These are phyloP conservation scores for Zelostemma sp. DNA, from an alignment of 1,140 invertebrate genomes.

Conservation along the genomic window DNA sequence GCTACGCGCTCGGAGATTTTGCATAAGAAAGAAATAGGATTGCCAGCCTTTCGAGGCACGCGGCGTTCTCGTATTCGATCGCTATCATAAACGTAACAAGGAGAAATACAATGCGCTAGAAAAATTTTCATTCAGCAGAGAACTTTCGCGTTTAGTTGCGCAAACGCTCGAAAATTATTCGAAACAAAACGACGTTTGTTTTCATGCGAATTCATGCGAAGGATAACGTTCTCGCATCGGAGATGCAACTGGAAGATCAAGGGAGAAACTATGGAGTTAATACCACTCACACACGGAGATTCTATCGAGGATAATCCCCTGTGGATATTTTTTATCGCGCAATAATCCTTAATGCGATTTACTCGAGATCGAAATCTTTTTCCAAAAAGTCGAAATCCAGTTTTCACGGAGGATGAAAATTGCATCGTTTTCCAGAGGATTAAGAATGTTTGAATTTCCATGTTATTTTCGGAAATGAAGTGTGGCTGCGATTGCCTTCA, in stretches of 20 bases:
- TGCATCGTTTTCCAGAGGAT: too few species aligned
- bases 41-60: conserved; percentile 49
- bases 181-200: background rate
- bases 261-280: conserved; percentile 53
- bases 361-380: conserved; percentile 27
- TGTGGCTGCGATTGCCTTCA: conserved; percentile 21
- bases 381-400: background rate
- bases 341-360: conserved; percentile 71
- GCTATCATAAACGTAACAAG: conserved; percentile 1
- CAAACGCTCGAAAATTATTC: background rate
- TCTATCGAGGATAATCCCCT: conserved; percentile 64
- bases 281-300: conserved; percentile 58
- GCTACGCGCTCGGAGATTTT: conserved; percentile 62
- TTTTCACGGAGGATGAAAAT: conserved; percentile 8
- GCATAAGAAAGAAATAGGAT: conserved; percentile 69
- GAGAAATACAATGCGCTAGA: background rate
- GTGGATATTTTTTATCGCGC: conserved; percentile 69
- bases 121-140: background rate
- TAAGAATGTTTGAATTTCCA: too few species aligned
- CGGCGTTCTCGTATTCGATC: conserved; percentile 27
- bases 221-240: conserved; percentile 14
- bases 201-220: conserved; percentile 46
- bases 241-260: conserved; percentile 20
- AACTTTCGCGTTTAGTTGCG: background rate
- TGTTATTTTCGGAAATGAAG: too few species aligned